A percentile compares a stretch with the other conserved stretches of the same genome.
phyloP scores from a whole-genome alignment of 1,140 invertebrate species.

The Matsumurasca onukii region DNA sequence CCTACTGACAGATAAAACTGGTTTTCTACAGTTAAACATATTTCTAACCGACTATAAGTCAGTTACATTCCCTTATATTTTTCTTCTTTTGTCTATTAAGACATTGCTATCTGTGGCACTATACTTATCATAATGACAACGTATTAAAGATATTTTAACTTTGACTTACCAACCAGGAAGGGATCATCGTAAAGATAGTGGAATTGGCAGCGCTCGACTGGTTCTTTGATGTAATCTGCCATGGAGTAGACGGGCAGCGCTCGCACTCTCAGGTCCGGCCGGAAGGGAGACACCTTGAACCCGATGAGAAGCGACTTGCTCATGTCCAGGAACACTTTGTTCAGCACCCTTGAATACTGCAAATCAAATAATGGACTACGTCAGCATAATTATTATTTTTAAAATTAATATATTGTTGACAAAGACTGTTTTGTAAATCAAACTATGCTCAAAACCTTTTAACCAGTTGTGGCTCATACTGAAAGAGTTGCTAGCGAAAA shows the following conservation, averaged over 20 bases:
- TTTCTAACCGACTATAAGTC: background rate
- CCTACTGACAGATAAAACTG: background rate
- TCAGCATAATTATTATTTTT: background rate
- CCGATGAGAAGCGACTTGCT: slow-evolving; percentile 57
- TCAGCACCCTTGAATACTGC: slow-evolving; percentile 56
- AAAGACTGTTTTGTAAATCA: background rate
- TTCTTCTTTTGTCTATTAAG: background rate
- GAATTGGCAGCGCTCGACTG: slow-evolving; percentile 59
- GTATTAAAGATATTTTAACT: no score
- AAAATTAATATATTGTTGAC: background rate
- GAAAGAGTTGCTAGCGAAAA: background rate
- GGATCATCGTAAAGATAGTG: slow-evolving; percentile 46
- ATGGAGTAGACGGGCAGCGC: slow-evolving; percentile 58
- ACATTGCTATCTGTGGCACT: background rate
- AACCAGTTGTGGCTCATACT: background rate
- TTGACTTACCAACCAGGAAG: slow-evolving; percentile 14
- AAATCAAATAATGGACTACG: slow-evolving; percentile 32
- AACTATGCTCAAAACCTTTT: background rate
- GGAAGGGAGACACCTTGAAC: slow-evolving; percentile 45
- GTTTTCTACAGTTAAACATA: background rate
- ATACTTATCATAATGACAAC: background rate
- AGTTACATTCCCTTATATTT: background rate
- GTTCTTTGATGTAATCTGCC: slow-evolving; percentile 57
- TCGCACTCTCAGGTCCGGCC: slow-evolving; percentile 46
- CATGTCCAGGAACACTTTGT: slow-evolving; percentile 62